phyloP scores from a whole-genome alignment of 2,888 invertebrate species.

The Mesochorus sp. region DNA sequence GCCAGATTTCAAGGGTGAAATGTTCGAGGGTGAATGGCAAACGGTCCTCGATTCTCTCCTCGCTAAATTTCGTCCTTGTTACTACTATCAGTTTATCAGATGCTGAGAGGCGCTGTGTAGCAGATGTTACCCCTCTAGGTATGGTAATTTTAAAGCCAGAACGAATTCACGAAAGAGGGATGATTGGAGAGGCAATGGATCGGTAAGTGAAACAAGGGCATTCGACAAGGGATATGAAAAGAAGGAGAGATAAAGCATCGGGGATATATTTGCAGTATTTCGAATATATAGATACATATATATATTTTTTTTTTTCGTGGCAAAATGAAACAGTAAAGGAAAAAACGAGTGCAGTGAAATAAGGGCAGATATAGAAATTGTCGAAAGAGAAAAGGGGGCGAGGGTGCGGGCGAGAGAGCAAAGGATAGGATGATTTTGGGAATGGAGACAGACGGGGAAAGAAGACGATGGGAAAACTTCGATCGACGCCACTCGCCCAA shows the following conservation, averaged over 20 bases:
- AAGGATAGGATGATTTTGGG: neutral
- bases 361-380: constrained; percentile 40
- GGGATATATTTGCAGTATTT: constrained; percentile 24
- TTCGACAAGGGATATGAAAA: constrained; percentile 25
- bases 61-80: constrained; percentile 67
- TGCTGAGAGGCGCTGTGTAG: constrained; percentile 68
- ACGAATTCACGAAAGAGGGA: constrained; percentile 45
- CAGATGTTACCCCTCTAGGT: constrained; percentile 78
- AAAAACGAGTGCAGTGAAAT: neutral
- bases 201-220: constrained; percentile 21
- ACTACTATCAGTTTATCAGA: constrained; percentile 81
- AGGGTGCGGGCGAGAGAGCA: neutral
- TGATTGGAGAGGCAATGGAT: constrained; percentile 38
- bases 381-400: constrained; percentile 15
- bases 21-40: constrained; percentile 47
- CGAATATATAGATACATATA: too few relatives aligned
- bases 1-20: constrained; percentile 60
- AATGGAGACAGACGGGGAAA: constrained; percentile 53
- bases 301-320: too few relatives aligned
- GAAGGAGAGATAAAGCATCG: neutral
- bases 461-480: constrained; percentile 54
- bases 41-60: constrained; percentile 21
- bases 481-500: constrained; percentile 73
- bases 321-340: neutral
- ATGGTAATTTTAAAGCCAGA: constrained; percentile 77